Percentiles rank a stretch among this genome's conserved stretches.
Conservation (phyloP, 2,888 invertebrate genomes). For the Ceriagrion tenellum region DNA sequence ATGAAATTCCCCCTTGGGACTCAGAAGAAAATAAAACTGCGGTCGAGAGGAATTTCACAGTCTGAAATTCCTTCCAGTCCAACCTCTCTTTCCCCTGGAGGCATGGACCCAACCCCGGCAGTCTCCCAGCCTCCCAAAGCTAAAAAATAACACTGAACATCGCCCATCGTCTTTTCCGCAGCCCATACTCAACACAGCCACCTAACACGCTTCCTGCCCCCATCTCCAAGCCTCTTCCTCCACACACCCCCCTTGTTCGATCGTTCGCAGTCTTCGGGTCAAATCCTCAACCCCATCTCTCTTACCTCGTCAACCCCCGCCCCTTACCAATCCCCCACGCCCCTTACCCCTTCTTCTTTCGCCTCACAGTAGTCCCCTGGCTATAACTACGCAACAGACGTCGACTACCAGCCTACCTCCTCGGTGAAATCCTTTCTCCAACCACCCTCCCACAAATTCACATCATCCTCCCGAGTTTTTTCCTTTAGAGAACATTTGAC, state of each 20-base stretch:
- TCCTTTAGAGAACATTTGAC: not conserved
- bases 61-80: constrained; percentile 11
- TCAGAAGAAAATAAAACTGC: not conserved
- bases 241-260: not conserved
- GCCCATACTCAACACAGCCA: constrained; percentile 29
- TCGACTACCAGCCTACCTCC: constrained; percentile 29
- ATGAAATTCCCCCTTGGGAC: not conserved
- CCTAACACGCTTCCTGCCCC: not conserved
- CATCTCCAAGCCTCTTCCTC: not conserved
- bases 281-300: not conserved
- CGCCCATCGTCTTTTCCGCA: not conserved
- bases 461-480: not conserved
- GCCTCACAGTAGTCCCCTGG: constrained; percentile 35
- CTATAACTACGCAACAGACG: constrained; percentile 50
- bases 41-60: not conserved
- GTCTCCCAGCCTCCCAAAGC: not conserved
- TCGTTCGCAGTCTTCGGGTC: constrained; percentile 37
- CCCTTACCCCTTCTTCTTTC: not conserved
- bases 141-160: not conserved
- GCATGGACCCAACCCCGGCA: not conserved
- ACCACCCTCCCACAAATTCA: not conserved
- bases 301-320: not conserved
- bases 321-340: not conserved
- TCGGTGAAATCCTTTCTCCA: not conserved
- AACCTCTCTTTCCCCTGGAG: not conserved